Conservation (phyloP, 2,797 vertebrate species). For the Lemur catta region DNA sequence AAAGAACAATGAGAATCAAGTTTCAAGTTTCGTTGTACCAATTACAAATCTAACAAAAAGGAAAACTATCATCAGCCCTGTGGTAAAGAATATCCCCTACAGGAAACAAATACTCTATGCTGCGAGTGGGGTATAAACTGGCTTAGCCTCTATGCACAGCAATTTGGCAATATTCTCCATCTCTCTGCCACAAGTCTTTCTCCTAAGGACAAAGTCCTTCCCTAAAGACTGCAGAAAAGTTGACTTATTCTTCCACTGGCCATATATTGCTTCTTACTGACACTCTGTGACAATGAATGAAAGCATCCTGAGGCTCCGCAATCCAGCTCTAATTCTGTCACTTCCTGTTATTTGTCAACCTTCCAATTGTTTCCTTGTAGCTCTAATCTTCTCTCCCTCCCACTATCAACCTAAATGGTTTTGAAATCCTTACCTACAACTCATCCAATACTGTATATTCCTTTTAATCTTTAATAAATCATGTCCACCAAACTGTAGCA, state of each 20-base stretch:
- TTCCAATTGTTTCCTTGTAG: background rate
- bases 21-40: background rate
- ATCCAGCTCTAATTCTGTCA: background rate
- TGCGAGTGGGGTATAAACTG: background rate
- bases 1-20: background rate
- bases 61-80: background rate
- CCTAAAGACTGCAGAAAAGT: background rate
- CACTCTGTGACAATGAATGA: background rate
- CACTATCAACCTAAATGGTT: background rate
- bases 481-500: background rate
- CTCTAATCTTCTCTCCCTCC: background rate
- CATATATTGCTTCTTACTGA: background rate
- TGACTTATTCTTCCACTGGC: background rate
- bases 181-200: background rate
- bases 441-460: background rate
- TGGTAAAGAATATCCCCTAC: background rate
- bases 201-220: background rate
- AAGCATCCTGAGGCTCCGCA: background rate
- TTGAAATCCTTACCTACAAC: background rate
- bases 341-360: background rate
- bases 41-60: background rate
- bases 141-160: background rate
- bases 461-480: background rate
- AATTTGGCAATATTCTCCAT: background rate
- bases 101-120: background rate